Percentiles rank a stretch among this genome's conserved stretches.
Evolutionary conservation across 2,888 invertebrate genomes (phyloP).

Genomic region (Neoitamus cyanurus): DNA sequence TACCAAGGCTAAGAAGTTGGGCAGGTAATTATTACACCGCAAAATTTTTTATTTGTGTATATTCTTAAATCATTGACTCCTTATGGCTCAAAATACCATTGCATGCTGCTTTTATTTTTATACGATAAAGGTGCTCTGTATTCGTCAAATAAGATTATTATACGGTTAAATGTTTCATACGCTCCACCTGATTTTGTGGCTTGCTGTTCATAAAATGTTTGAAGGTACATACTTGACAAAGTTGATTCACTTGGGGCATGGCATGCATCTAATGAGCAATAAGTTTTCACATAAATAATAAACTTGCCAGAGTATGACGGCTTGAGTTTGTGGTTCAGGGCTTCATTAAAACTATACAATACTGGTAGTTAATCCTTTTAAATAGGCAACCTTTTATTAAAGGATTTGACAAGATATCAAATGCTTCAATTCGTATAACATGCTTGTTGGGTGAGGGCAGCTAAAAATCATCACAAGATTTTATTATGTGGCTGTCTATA

Average conservation of each 20-base stretch:
- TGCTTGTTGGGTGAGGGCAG: too few relatives aligned
- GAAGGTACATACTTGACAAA: not conserved
- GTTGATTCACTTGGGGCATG: not conserved
- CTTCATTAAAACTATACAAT: not conserved
- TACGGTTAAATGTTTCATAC: not conserved
- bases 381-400: not conserved
- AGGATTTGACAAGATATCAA: not conserved
- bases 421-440: too few relatives aligned
- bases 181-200: too few relatives aligned
- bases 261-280: not conserved
- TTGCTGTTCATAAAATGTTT: too few relatives aligned
- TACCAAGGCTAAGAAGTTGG: slow-evolving; percentile 86
- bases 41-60: not conserved
- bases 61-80: not conserved
- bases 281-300: not conserved
- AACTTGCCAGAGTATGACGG: not conserved
- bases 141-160: not conserved
- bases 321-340: not conserved
- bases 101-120: not conserved
- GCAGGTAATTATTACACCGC: slow-evolving; percentile 68
- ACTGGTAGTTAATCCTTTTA: not conserved
- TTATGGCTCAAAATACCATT: not conserved
- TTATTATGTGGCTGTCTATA: too few relatives aligned
- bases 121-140: not conserved
- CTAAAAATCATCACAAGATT: too few relatives aligned